These are phyloP conservation scores for Hyaena hyaena DNA, from an alignment of 2,113 vertebrate genomes.

Conservation along the genomic window DNA sequence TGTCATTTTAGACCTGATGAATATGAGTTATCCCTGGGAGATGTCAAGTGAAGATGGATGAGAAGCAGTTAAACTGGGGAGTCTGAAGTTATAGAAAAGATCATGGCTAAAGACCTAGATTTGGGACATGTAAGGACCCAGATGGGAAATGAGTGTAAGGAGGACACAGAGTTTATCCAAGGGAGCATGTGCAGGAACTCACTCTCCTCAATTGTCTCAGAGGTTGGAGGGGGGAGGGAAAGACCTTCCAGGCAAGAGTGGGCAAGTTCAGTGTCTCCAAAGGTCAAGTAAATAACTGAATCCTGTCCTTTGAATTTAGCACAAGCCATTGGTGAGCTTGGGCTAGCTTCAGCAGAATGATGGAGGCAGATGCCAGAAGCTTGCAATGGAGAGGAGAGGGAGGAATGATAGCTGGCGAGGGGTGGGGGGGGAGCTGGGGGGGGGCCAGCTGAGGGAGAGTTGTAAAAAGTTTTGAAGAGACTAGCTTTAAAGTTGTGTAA, in stretches of 20 bases:
- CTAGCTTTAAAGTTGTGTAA: neutral
- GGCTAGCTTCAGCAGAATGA: neutral
- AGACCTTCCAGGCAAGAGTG: neutral
- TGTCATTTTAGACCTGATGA: neutral
- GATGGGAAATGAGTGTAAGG: neutral
- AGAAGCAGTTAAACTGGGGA: neutral
- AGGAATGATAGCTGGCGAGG: neutral
- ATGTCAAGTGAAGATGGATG: neutral
- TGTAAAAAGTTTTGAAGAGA: neutral
- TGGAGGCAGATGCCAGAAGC: neutral
- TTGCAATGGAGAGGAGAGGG: neutral
- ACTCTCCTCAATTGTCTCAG: rapidly evolving
- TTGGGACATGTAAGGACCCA: neutral
- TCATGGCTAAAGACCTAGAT: neutral
- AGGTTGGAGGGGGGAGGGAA: neutral
- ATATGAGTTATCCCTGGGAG: no score
- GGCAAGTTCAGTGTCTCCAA: neutral
- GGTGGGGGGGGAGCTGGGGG: no score
- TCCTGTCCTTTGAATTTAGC: neutral
- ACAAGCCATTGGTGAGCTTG: neutral
- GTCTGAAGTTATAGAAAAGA: neutral
- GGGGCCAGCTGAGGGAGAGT: neutral
- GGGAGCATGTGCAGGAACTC: rapidly evolving
- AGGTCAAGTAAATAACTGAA: neutral
- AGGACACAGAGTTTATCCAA: neutral